Percentiles rank a stretch among this genome's conserved stretches.
phyloP scores from a whole-genome alignment of 92 coral and sea anemone genomes.

The Epizoanthus scotinus region DNA sequence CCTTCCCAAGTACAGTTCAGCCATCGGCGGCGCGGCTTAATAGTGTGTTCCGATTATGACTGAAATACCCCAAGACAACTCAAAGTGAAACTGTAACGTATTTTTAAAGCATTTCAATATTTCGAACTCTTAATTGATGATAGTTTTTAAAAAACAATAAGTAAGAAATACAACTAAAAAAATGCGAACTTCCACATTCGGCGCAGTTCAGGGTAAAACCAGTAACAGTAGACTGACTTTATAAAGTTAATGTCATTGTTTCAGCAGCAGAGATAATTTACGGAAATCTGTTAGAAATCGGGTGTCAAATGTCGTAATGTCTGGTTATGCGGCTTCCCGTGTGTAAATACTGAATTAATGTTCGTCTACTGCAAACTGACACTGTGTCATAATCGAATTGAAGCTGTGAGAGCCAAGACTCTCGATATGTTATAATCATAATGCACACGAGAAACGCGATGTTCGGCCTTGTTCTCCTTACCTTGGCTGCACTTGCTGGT shows the following conservation, averaged over 20 bases:
- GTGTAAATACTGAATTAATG: too few species aligned
- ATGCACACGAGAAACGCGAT: background rate
- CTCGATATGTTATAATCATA: background rate
- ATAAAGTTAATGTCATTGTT: background rate
- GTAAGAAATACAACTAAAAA: too few species aligned
- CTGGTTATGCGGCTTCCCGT: background rate
- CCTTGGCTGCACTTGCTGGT: background rate
- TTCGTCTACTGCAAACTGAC: too few species aligned
- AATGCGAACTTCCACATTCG: background rate
- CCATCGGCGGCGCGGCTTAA: background rate
- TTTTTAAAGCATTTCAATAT: background rate
- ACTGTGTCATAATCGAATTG: background rate
- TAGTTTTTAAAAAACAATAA: too few species aligned
- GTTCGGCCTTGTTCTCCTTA: background rate
- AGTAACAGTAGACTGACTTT: background rate
- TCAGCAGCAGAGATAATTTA: constrained; percentile 1
- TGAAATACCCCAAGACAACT: background rate
- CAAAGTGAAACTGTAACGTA: background rate
- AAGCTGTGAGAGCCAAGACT: background rate
- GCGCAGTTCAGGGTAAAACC: background rate
- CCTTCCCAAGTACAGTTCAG: background rate
- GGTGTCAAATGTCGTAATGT: constrained; percentile 6
- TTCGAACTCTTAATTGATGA: background rate
- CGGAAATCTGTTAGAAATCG: background rate
- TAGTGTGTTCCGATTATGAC: background rate